phyloP scores from a whole-genome alignment of 2,888 invertebrate genomes.

The Microctonus hyperodae region DNA sequence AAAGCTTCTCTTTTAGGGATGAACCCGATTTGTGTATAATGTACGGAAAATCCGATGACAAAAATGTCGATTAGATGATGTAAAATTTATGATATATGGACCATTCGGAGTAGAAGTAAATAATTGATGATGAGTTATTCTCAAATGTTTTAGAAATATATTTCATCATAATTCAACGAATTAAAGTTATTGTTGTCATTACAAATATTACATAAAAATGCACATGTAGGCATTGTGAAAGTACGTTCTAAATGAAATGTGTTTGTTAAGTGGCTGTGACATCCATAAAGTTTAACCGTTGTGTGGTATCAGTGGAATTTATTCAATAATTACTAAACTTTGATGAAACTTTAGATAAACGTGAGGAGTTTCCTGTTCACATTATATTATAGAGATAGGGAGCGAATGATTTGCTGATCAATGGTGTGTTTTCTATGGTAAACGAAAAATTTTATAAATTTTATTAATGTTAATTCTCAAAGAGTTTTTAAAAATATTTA shows the following conservation, averaged over 20 bases:
- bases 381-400: not conserved
- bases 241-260: not conserved
- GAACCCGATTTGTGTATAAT: not conserved
- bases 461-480: too few species aligned
- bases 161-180: not conserved
- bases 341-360: not conserved
- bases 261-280: not conserved
- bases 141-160: not conserved
- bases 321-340: slow-evolving; percentile 4
- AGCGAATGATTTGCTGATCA: not conserved
- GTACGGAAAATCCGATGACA: not conserved
- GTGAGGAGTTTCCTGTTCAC: not conserved
- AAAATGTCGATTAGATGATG: not conserved
- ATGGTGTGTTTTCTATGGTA: not conserved
- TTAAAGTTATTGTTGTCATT: not conserved
- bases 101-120: not conserved
- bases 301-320: not conserved
- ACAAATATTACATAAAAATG: not conserved
- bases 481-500: too few species aligned
- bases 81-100: not conserved
- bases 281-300: not conserved
- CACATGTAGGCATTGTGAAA: not conserved
- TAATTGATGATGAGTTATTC: not conserved
- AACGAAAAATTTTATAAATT: not conserved
- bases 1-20: not conserved